phyloP scores from a whole-genome alignment of 2,797 vertebrate genomes.

The Gadopsis marmoratus region DNA sequence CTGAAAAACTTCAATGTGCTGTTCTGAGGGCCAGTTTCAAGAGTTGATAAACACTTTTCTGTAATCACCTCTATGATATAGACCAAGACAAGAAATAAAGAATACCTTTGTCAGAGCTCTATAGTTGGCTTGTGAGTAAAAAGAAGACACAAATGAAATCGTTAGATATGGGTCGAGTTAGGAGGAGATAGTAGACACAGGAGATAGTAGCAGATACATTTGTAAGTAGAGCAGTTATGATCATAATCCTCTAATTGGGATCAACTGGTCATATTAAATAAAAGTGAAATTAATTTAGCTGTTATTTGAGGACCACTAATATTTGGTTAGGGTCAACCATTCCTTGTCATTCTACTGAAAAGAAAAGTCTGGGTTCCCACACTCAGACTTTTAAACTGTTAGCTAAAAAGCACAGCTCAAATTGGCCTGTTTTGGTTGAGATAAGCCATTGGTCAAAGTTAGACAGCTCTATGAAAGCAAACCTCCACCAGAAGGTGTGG shows the following conservation, averaged over 20 bases:
- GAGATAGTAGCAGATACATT: slow-evolving; percentile 7
- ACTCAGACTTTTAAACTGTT: not conserved
- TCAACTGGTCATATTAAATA: slow-evolving; percentile 16
- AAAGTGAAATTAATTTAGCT: not conserved
- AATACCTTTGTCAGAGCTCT: too few relatives aligned
- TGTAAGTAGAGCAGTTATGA: slow-evolving; percentile 13
- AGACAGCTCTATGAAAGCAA: not conserved
- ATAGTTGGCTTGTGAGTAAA: too few relatives aligned
- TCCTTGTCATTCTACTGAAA: not conserved
- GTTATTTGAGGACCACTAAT: not conserved
- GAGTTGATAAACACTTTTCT: too few relatives aligned
- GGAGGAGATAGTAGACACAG: slow-evolving; percentile 17
- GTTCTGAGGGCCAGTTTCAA: too few relatives aligned
- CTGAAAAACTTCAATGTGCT: too few relatives aligned
- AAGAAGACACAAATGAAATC: too few relatives aligned
- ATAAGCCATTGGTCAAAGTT: too few relatives aligned
- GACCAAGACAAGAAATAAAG: too few relatives aligned
- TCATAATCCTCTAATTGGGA: slow-evolving; percentile 18
- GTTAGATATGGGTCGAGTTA: not conserved
- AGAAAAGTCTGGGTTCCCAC: not conserved
- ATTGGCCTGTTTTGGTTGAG: not conserved
- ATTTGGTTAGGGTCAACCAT: not conserved
- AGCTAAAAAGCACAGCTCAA: not conserved
- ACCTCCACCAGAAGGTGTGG: not conserved
- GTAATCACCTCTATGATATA: too few relatives aligned